Conservation (phyloP, 1,140 invertebrate genomes). For the Kradibia gibbosae region DNA sequence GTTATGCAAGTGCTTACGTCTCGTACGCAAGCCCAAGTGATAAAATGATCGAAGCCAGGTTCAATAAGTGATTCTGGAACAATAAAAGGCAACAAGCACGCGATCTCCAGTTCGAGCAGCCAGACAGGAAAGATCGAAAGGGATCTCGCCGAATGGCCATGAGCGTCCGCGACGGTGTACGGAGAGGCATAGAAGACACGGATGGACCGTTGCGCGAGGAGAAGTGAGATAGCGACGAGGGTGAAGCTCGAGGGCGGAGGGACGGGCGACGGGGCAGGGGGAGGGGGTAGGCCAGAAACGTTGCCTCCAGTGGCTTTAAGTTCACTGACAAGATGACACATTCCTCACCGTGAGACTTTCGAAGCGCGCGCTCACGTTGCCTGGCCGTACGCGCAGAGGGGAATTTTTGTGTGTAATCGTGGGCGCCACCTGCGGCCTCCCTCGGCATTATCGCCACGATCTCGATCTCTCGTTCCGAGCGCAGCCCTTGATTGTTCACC, state of each 20-base stretch:
- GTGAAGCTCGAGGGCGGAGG: conserved; percentile 56
- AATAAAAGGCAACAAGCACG: not conserved
- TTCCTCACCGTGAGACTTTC: conserved; percentile 70
- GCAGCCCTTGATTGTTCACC: conserved; percentile 42
- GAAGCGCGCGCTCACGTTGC: conserved; percentile 52
- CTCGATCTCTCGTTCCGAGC: conserved; percentile 15
- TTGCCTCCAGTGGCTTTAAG: conserved; percentile 60
- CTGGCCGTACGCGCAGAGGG: not conserved
- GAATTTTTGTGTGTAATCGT: conserved; percentile 60
- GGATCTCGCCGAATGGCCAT: conserved; percentile 17
- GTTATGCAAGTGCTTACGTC: not conserved
- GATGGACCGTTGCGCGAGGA: conserved; percentile 53
- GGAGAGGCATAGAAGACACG: conserved; percentile 52
- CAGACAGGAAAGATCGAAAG: not conserved
- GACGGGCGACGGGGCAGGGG: conserved; percentile 34
- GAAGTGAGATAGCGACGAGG: conserved; percentile 7
- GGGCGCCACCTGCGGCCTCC: conserved; percentile 70
- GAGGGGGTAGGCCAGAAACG: conserved; percentile 55
- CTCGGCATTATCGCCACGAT: conserved; percentile 60
- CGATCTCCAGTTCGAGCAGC: conserved; percentile 4
- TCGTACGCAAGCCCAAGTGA: not conserved
- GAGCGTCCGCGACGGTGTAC: conserved; percentile 49
- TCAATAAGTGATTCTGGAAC: not conserved
- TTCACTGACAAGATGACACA: conserved; percentile 72
- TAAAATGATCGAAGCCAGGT: conserved; percentile 19